Evolutionary conservation across 2,113 vertebrate genomes (phyloP), one percentile per base, ranked within the genome.

Genomic region (Camelus bactrianus): DNA sequence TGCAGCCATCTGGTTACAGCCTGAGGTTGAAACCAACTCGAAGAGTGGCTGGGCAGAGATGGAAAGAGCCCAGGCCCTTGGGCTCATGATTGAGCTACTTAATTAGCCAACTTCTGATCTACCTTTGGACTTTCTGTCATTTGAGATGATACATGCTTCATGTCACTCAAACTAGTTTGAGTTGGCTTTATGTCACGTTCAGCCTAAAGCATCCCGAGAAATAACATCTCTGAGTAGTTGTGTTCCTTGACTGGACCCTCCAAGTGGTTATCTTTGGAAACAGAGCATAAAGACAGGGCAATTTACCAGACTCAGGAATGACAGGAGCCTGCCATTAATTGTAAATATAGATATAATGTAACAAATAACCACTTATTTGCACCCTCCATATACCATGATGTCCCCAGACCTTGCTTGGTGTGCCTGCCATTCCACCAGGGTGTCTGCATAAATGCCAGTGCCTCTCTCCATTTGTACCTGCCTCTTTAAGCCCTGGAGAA

Each of bases 361-460:
- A 62, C 42, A 62, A 54, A 28, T 11, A 35, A 35, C 48, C 42
- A 8, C 24, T 35, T 52, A 28, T 42, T 77, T 64, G 30, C 28
- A 14, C 20, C 46, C 5, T 7, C 28, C 19, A 6, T 14, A 10
- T 3, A 32, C 17, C 15, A 22, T 17, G 17, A 6, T 1, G 6
- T 19, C 16, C 42, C 46, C 42, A 17, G 46, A 56, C 54, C 54
- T 48, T 20, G 50, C 22, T 5, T 6, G 50, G n/a, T 1, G 1
- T 38, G 16, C 16, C 56, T 52, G 35, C 46, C n/a, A 8, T 54
- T 12, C 58, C 12, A 5, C 12, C 65, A 48, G 30, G 1, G 10
- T 4, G 19, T 30, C 7, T 11, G n/a, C 20, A 8, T 26, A 19
- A 8, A 11, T 13, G 3, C 52, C 7, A 30, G 1, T 10, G 5